Evolutionary conservation across 1,140 invertebrate species (phyloP).

Genomic region (Dinothrombium tinctorium): DNA sequence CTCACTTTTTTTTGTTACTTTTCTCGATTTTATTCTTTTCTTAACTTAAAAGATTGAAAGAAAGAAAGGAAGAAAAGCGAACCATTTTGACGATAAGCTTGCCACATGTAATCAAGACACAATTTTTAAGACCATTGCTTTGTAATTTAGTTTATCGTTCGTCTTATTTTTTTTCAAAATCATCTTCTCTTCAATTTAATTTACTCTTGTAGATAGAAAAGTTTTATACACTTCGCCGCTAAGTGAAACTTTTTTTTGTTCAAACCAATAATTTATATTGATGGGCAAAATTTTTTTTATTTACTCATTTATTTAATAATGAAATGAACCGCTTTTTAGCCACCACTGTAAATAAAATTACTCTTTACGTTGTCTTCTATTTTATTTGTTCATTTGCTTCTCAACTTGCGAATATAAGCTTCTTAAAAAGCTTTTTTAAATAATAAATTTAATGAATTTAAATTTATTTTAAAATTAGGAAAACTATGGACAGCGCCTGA

Average conservation of each 20-base stretch:
- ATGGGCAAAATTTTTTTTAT: neutral
- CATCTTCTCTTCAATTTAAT: neutral
- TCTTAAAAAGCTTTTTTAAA: neutral
- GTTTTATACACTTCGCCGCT: neutral
- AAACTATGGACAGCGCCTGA: conserved; percentile 74
- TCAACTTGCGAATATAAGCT: too few species aligned
- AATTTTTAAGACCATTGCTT: too few species aligned
- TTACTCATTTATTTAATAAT: neutral
- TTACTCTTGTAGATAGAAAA: neutral
- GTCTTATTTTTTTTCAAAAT: too few species aligned
- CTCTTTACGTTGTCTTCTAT: too few species aligned
- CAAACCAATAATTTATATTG: neutral
- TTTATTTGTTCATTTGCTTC: too few species aligned
- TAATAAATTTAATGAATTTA: neutral
- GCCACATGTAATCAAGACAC: too few species aligned
- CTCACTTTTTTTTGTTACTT: too few species aligned
- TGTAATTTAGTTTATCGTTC: too few species aligned
- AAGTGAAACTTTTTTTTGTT: neutral
- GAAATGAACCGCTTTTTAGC: neutral
- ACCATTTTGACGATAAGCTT: too few species aligned
- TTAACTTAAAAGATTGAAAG: too few species aligned
- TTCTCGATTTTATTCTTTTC: too few species aligned
- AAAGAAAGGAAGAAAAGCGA: too few species aligned
- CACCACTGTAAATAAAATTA: neutral
- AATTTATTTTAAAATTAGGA: neutral